Evolutionary conservation across 1,140 invertebrate species (phyloP).

Genomic region (Trichonephila clavipes): DNA sequence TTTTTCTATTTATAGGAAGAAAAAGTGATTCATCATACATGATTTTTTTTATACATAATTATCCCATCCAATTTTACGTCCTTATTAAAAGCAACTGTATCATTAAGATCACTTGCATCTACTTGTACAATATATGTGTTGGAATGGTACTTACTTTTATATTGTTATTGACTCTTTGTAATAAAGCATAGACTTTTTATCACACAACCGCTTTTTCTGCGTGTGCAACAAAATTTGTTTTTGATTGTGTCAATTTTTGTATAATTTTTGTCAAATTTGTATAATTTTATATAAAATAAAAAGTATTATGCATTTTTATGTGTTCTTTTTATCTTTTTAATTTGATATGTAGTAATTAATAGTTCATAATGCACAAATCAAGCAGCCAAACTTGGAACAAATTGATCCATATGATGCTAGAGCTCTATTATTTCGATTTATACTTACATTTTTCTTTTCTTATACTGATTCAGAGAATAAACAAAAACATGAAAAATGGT

Average conservation of each 20-base stretch:
- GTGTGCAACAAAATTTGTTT: conserved; percentile 4
- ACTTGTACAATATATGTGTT: background rate
- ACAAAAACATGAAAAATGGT: too few relatives aligned
- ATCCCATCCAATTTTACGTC: background rate
- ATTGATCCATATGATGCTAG: too few relatives aligned
- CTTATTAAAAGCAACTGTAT: too few relatives aligned
- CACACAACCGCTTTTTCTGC: background rate
- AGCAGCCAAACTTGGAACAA: too few relatives aligned
- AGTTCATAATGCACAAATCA: too few relatives aligned
- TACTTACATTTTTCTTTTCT: too few relatives aligned
- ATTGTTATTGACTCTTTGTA: background rate
- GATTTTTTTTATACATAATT: background rate
- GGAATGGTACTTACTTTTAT: conserved; percentile 7
- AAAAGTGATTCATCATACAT: background rate
- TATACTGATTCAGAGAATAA: too few relatives aligned
- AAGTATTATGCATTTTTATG: background rate
- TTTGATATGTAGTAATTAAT: background rate
- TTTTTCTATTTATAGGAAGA: background rate
- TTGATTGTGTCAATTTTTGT: background rate
- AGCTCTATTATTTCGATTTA: too few relatives aligned
- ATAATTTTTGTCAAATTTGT: background rate
- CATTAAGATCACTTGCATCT: background rate
- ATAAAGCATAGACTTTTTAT: background rate
- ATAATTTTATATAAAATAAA: conserved; percentile 20
- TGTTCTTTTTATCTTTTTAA: background rate